These are phyloP conservation scores for Linyphia triangularis DNA, from an alignment of 2,888 invertebrate genomes.

Conservation along the genomic window DNA sequence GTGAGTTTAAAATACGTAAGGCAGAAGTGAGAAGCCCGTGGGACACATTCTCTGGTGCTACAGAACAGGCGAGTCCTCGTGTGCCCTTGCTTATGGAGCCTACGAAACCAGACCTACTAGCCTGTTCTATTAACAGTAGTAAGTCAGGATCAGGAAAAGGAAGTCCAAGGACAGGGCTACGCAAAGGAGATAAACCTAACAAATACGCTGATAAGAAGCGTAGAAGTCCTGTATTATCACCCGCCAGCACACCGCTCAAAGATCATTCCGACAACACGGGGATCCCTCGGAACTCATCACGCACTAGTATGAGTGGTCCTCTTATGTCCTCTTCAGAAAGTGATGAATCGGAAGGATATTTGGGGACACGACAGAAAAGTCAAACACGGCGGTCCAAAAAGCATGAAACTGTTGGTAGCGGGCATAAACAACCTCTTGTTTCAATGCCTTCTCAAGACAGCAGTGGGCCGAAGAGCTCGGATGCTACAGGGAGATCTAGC, in stretches of 20 bases:
- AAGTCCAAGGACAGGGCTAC: constrained; percentile 39
- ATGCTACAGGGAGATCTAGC: constrained; percentile 61
- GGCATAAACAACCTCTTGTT: constrained; percentile 22
- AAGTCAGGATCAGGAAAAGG: constrained; percentile 42
- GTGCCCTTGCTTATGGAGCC: constrained; percentile 39
- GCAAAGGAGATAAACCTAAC: constrained; percentile 64
- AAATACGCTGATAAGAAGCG: constrained; percentile 57
- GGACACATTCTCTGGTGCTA: constrained; percentile 82
- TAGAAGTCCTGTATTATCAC: constrained; percentile 65
- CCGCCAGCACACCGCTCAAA: constrained; percentile 63
- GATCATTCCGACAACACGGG: constrained; percentile 51
- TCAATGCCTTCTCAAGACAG: constrained; percentile 57
- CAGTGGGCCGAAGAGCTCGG: constrained; percentile 49
- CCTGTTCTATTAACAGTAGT: constrained; percentile 53
- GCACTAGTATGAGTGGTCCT: constrained; percentile 61
- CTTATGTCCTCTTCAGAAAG: constrained; percentile 68
- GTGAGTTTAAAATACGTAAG: constrained; percentile 86
- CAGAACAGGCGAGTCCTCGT: constrained; percentile 23
- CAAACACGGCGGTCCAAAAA: constrained; percentile 48
- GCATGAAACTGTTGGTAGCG: constrained; percentile 1
- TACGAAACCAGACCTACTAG: constrained; percentile 51
- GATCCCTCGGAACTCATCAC: constrained; percentile 65
- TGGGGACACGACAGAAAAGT: constrained; percentile 33
- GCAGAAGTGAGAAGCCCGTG: constrained; percentile 86
- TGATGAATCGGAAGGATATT: constrained; percentile 57